Base-by-base conservation (phyloP, 2,888 invertebrate genomes). In the Carabus problematicus region DNA sequence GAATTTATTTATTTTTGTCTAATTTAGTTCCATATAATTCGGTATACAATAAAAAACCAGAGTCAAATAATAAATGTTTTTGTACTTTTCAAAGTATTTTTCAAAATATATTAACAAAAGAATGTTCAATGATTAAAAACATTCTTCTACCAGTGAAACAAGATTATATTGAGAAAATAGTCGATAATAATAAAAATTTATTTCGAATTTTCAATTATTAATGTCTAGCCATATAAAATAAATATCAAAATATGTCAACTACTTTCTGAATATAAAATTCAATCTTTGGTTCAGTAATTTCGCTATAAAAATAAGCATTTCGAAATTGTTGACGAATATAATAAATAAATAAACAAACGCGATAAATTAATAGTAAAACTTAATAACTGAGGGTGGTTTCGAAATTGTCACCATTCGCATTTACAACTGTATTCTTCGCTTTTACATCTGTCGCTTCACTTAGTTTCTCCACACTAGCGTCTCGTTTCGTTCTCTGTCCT, bases 331-430 rank as follows among this genome's bases (percentile, higher is more conserved):
- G 11, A 45, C 45, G n/a, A 12, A 52, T 16, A 9, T 18, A 52
- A 52, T 52, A 52, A 52, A 52, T 18, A 19, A 19, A 14, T 52
- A 16, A 11, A 18, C 9, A 8, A 14, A 19, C 52, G 16, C 9
- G 19, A 52, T 52, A 52, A 47, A 1, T 1, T 47, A 14, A 11
- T 12, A 11, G 47, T 16, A 64, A 52, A 18, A 18, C 9, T 18
- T 16, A 52, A 52, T 64, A 72, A 39, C 63, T 70, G 8, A 72
- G 58, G 55, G 68, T 81, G 45, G 79, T 81, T 72, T 81, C 81
- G 66, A 80, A 76, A 72, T 79, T 79, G 56, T 81, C 81, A 19
- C 77, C 77, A 41, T 79, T 79, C 41, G 78, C 78, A 61, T 75
- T 76, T 56, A 79, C 79, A 54, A 81, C 76, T 40, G 76, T 79